phyloP scores from a whole-genome alignment of 2,113 vertebrate genomes.

The Ptyas mucosa region DNA sequence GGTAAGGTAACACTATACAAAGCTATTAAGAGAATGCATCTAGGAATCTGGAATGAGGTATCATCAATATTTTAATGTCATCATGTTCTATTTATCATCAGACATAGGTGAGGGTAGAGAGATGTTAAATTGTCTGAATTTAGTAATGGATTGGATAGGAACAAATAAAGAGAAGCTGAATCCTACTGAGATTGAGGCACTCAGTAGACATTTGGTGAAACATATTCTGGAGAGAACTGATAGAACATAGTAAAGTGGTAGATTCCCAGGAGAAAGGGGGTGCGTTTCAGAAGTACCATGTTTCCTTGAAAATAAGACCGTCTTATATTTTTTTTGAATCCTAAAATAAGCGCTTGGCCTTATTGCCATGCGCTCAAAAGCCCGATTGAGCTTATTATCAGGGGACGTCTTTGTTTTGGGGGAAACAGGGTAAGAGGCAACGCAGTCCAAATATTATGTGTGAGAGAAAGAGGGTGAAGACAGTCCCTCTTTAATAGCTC shows the following conservation, averaged over 20 bases:
- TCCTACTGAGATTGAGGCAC: neutral
- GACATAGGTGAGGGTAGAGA: neutral
- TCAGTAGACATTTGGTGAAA: neutral
- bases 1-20: neutral
- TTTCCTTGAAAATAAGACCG: too few relatives aligned
- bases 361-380: too few relatives aligned
- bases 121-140: neutral
- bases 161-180: neutral
- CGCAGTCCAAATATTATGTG: neutral
- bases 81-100: neutral
- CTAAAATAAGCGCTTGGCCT: too few relatives aligned
- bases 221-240: neutral
- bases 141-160: neutral
- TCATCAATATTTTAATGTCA: neutral
- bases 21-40: neutral
- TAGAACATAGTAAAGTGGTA: neutral
- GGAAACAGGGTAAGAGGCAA: neutral
- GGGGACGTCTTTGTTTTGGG: too few relatives aligned
- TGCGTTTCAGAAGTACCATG: neutral
- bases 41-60: neutral
- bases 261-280: neutral
- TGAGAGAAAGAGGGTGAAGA: neutral
- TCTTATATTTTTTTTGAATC: too few relatives aligned
- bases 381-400: too few relatives aligned
- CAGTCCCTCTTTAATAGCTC: neutral